phyloP scores from a whole-genome alignment of 1,140 invertebrate species.

The Drosophila ambigua region DNA sequence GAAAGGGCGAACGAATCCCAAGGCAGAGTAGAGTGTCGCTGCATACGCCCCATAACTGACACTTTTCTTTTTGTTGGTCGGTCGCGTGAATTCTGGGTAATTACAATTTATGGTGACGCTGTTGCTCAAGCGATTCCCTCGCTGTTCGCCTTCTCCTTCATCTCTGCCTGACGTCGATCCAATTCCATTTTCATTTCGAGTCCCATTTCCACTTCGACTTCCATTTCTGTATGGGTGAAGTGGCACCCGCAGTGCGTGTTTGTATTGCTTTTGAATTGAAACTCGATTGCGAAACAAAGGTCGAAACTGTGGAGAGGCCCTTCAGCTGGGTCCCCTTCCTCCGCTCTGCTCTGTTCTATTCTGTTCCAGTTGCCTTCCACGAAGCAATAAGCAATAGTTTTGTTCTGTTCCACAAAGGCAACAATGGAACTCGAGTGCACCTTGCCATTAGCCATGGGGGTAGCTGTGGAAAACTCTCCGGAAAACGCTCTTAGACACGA shows the following conservation, averaged over 20 bases:
- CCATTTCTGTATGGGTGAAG: constrained; percentile 48
- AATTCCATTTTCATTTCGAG: constrained; percentile 29
- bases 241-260: constrained; percentile 77
- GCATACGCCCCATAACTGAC: constrained; percentile 62
- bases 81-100: constrained; percentile 77
- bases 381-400: constrained; percentile 71
- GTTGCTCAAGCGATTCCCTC: constrained; percentile 38
- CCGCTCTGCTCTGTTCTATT: constrained; percentile 18
- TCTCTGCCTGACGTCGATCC: constrained; percentile 5
- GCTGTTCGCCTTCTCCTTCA: not conserved
- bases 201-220: too few species aligned
- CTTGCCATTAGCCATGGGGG: constrained; percentile 49
- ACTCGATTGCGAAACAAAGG: constrained; percentile 77
- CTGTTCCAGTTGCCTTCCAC: constrained; percentile 65
- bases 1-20: too few species aligned
- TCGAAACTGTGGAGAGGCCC: constrained; percentile 20
- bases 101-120: constrained; percentile 69
- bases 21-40: constrained; percentile 42
- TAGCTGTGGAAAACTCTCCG: not conserved
- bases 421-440: constrained; percentile 43
- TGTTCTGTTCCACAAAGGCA: constrained; percentile 15
- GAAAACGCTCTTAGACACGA: constrained; percentile 20
- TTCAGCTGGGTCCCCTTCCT: constrained; percentile 6
- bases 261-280: constrained; percentile 79
- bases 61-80: constrained; percentile 48